phyloP scores from a whole-genome alignment of 1,140 invertebrate species.

The Meloidogyne chitwoodi region DNA sequence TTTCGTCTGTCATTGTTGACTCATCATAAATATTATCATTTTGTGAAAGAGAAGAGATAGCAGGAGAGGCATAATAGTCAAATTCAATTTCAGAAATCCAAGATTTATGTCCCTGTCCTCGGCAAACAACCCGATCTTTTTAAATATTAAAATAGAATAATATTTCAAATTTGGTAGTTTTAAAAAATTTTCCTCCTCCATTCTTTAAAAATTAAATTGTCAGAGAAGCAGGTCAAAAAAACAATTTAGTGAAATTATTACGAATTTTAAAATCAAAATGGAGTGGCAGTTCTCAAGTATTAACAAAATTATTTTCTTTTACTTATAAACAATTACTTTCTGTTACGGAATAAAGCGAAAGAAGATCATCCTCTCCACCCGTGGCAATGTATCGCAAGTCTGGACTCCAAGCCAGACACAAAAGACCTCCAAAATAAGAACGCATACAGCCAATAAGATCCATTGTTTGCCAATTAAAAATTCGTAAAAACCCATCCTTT shows the following conservation, averaged over 20 bases:
- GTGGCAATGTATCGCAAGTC: slow-evolving; percentile 39
- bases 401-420: slow-evolving; percentile 88
- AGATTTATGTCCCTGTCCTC: slow-evolving; percentile 84
- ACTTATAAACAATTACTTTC: slow-evolving; percentile 22
- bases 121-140: slow-evolving; percentile 83
- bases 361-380: slow-evolving; percentile 92
- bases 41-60: neutral
- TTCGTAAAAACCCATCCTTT: slow-evolving; percentile 88
- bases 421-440: slow-evolving; percentile 80
- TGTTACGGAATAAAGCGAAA: slow-evolving; percentile 83
- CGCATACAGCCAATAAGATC: slow-evolving; percentile 75
- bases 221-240: no score
- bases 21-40: neutral
- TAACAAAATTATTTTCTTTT: no score
- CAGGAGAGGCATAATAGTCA: slow-evolving; percentile 75
- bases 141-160: no score
- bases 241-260: neutral
- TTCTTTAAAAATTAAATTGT: no score
- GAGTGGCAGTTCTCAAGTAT: no score
- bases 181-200: no score
- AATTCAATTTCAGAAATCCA: slow-evolving; percentile 95
- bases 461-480: slow-evolving; percentile 96
- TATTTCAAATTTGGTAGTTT: neutral
- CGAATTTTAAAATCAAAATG: no score
- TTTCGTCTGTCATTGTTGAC: neutral